These are phyloP conservation scores for Simalia tracyae DNA, from an alignment of 2,797 vertebrate genomes.

Conservation along the genomic window DNA sequence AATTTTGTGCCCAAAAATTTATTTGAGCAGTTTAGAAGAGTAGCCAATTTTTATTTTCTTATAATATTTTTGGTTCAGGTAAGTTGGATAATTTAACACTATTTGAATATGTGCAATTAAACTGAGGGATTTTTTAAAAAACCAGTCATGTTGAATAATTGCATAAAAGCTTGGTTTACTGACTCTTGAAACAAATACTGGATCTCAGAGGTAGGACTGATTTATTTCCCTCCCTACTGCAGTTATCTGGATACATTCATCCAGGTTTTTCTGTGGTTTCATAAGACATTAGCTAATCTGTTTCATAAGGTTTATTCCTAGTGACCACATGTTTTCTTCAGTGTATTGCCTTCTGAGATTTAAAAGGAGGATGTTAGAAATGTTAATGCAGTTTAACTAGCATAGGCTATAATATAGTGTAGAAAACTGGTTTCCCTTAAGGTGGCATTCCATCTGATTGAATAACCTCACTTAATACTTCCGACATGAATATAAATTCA, in stretches of 20 bases:
- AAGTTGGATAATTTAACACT: conserved; percentile 63
- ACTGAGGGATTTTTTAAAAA: neutral
- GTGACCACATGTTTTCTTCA: neutral
- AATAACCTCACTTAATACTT: neutral
- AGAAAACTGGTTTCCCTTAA: neutral
- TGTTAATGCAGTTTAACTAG: neutral
- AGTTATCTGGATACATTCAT: neutral
- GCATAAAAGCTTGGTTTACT: neutral
- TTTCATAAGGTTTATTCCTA: neutral
- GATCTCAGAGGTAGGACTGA: neutral
- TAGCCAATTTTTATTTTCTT: conserved; percentile 99
- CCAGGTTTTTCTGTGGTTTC: neutral
- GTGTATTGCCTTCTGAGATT: neutral
- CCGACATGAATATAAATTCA: neutral
- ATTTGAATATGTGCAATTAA: neutral
- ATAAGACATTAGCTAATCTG: neutral
- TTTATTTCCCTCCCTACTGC: neutral
- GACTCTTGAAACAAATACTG: neutral
- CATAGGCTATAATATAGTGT: neutral
- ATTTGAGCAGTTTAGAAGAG: conserved; percentile 98
- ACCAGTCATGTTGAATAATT: neutral
- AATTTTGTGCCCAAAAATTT: conserved; percentile 99
- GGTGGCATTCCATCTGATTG: neutral
- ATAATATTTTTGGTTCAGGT: conserved; percentile 99
- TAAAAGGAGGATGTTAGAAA: neutral